Evolutionary conservation across 2,888 invertebrate genomes (phyloP).

Genomic region (Agriopis aurantiaria): DNA sequence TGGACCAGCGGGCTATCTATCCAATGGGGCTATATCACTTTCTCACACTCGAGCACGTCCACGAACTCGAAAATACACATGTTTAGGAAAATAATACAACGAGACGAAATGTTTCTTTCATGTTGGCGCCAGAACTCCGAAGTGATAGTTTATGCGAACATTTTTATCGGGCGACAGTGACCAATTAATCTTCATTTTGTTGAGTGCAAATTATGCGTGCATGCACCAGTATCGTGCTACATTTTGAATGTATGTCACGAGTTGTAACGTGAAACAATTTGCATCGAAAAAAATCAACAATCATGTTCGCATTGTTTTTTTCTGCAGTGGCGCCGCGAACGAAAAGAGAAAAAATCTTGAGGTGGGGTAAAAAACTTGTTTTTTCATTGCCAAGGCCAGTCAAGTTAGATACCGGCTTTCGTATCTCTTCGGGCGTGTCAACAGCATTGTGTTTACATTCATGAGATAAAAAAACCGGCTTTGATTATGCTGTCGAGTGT

Average conservation of each 20-base stretch:
- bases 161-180: constrained; percentile 19
- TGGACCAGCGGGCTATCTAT: too few relatives aligned
- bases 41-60: too few relatives aligned
- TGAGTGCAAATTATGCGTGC: constrained; percentile 14
- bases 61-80: too few relatives aligned
- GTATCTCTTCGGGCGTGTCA: constrained; percentile 77
- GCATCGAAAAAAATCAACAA: constrained; percentile 34
- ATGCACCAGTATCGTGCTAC: constrained; percentile 37
- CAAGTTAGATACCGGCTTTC: constrained; percentile 79
- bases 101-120: too few relatives aligned
- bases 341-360: constrained; percentile 67
- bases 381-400: constrained; percentile 85
- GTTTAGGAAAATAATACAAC: too few relatives aligned
- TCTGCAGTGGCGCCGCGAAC: constrained; percentile 57
- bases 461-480: constrained; percentile 64
- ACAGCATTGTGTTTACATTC: constrained; percentile 78
- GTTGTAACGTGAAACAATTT: constrained; percentile 47
- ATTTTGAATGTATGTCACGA: constrained; percentile 45
- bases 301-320: constrained; percentile 47
- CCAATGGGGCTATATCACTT: too few relatives aligned
- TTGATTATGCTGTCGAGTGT: constrained; percentile 37
- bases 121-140: too few relatives aligned
- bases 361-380: constrained; percentile 74
- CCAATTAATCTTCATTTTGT: constrained; percentile 29
- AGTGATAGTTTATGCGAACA: background rate